phyloP scores from a whole-genome alignment of 2,888 invertebrate species.

The Malachius bipustulatus region DNA sequence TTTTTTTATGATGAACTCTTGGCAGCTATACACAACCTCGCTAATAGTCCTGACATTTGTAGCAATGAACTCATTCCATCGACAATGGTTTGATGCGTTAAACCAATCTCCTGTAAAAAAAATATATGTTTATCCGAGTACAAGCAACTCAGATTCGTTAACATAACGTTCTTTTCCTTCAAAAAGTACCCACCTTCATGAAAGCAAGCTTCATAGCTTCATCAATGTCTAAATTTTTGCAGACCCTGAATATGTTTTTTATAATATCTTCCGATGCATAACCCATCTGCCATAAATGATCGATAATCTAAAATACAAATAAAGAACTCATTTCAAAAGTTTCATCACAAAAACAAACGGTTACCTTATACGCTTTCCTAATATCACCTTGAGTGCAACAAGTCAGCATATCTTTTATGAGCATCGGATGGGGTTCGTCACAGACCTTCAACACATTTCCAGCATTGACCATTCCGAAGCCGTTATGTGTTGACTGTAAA shows the following conservation, averaged over 20 bases:
- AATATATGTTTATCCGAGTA: too few relatives aligned
- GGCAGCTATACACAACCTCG: constrained; percentile 56
- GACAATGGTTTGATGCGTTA: constrained; percentile 79
- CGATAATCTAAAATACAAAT: constrained; percentile 49
- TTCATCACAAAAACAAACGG: constrained; percentile 4
- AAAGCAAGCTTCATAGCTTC: constrained; percentile 76
- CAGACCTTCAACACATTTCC: constrained; percentile 98
- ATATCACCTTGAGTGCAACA: constrained; percentile 71
- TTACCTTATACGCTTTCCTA: constrained; percentile 68
- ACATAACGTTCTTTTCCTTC: too few relatives aligned
- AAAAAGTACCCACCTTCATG: constrained; percentile 54
- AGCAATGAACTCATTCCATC: constrained; percentile 79
- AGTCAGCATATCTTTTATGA: constrained; percentile 83
- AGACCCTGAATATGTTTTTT: constrained; percentile 86
- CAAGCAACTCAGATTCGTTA: too few relatives aligned
- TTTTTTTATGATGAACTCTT: constrained; percentile 7
- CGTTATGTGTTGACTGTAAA: constrained; percentile 87
- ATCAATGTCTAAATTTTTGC: constrained; percentile 71
- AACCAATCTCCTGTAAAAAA: constrained; percentile 65
- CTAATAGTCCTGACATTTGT: constrained; percentile 83
- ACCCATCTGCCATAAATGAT: constrained; percentile 83
- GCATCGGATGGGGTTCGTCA: constrained; percentile 95
- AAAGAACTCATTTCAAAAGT: too few relatives aligned
- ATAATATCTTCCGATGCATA: constrained; percentile 97
- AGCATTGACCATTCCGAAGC: constrained; percentile 81